Base-by-base conservation (phyloP, 1,140 invertebrate genomes). In the Megalonaias nervosa region DNA sequence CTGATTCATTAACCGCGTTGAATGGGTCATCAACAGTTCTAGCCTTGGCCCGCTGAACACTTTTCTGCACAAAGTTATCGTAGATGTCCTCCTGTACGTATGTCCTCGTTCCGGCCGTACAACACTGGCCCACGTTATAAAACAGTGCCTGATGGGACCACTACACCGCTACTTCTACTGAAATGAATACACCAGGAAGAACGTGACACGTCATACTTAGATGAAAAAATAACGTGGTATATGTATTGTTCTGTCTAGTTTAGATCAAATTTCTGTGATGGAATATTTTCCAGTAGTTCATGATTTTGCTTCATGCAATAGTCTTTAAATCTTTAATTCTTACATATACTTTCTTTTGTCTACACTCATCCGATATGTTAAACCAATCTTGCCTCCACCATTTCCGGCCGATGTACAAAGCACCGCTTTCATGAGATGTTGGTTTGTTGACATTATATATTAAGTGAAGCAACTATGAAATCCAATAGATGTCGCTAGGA, bases 1-100 rank as follows among this genome's bases (percentile, higher is more conserved):
- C 89, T 67, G 86, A 86, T 75, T 94, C 91, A 0, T 92, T 93
- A 15, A 90, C 90, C 3, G 91, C 78, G 64, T 94, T 93, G 82
- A 95, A 96, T 11, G 97, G 97, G 91, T 97, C 93, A 17, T 97
- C 97, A 73, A 98, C 93, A 85, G 93, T 94, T 65, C 93, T 93
- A 1, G 91, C 89, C 72, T 94, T 92, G 1, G 96, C 96, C 75
- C 94, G 88, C 76, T 93, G 93, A 0, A 92, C 93, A 65, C 84
- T 88, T 81, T 93, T 93, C 79, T 94, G 93, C 0, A 98, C 94
- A 89, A 98, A 98, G 87, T 95, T 93, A 72, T 98, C 95, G 87
- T 98, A 98, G 75, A 98, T 95, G 12, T 93, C 94, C 80, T 96
- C 94, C 76, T 98, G 96, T 0, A 99, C 97, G 86, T 94, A 98